Base-by-base conservation (phyloP, 2,797 vertebrate genomes). In the Microchirus variegatus region DNA sequence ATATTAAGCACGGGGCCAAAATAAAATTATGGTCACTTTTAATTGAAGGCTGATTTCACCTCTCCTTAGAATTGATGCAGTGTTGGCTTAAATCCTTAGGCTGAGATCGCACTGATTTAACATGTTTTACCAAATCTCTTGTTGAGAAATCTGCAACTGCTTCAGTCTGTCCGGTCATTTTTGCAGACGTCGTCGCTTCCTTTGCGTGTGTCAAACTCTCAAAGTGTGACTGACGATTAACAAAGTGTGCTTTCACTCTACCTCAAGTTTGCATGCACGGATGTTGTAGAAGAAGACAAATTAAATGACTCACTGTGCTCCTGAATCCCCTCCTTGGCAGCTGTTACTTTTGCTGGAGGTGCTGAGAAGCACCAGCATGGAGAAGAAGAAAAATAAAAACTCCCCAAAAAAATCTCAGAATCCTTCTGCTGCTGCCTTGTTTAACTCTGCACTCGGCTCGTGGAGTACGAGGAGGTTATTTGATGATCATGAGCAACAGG, bases 401-500 rank as follows among this genome's bases (percentile, higher is more conserved):
- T n/a, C n/a, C n/a, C n/a, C 16, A 45, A 15, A 18, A 19, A 74
- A 55, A 66, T 14, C 10, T 14, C 37, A 55, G n/a, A 68, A 62
- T 6, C 11, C 41, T 14, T 13, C 10, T 56, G 37, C 79, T 59
- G 72, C 63, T 56, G 59, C 74, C 67, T 81, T n/a, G 35, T 44
- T 55, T 59, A 66, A 77, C 71, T 89, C 86, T 61, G 74, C 80
- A 41, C 53, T 1, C 14, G 54, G 75, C 69, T 82, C 49, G 69
- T 70, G 74, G 83, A 89, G 83, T 59, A 77, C 9, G 64, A 80
- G 73, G 70, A 80, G 78, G 55, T 78, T 87, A 69, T 88, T 81
- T 81, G 86, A 87, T 81, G 85, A 86, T 87, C 87, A 82, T 74
- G 82, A 89, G 87, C 89, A 94, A 94, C 93, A 94, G 93, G 93